These are phyloP conservation scores for Arion vulgaris DNA, from an alignment of 1,140 invertebrate genomes.

Conservation along the genomic window DNA sequence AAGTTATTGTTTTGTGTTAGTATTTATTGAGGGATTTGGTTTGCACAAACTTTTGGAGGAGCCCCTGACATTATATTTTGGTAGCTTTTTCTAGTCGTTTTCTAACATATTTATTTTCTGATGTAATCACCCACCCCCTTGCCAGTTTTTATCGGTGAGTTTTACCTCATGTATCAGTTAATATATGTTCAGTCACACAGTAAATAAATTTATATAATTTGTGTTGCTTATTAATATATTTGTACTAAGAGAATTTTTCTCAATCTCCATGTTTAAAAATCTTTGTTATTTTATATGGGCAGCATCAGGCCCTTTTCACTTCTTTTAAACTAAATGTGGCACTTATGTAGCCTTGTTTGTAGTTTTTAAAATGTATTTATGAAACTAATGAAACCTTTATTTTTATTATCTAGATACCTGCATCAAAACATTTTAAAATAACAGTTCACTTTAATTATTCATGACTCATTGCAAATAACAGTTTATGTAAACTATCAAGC, in stretches of 20 bases:
- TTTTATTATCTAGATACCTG: too few species aligned
- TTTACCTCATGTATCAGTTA: not conserved
- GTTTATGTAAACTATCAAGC: too few species aligned
- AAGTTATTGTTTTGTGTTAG: not conserved
- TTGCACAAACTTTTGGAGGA: not conserved
- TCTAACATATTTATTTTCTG: not conserved
- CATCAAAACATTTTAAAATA: too few species aligned
- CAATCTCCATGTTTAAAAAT: too few species aligned
- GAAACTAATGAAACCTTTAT: too few species aligned
- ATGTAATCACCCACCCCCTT: not conserved
- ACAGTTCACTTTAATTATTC: too few species aligned
- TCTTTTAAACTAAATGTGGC: too few species aligned
- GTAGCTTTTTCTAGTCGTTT: not conserved
- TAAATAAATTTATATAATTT: not conserved
- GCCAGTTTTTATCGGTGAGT: constrained; percentile 18
- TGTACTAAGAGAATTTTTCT: not conserved
- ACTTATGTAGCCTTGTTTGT: too few species aligned
- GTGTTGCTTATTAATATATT: not conserved
- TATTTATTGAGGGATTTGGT: not conserved
- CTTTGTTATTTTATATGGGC: too few species aligned
- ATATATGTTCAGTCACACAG: not conserved
- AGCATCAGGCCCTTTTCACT: too few species aligned
- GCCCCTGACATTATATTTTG: not conserved
- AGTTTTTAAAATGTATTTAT: too few species aligned
- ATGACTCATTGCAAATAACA: too few species aligned